Evolutionary conservation across 2,113 vertebrate genomes (phyloP).

Genomic region (Atherinomorus stipes): DNA sequence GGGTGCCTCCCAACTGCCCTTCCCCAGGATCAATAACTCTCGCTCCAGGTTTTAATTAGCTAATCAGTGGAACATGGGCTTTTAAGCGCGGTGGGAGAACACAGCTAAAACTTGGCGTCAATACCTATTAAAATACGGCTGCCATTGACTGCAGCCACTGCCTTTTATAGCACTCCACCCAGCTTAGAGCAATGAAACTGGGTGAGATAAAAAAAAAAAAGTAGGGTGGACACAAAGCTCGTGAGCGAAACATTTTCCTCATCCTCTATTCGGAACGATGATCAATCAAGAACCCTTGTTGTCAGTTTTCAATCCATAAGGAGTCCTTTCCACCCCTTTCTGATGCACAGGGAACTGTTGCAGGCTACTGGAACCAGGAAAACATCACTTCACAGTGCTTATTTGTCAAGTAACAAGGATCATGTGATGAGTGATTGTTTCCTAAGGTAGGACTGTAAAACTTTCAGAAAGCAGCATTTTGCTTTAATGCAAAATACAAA

Average conservation of each 20-base stretch:
- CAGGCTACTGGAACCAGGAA: no score
- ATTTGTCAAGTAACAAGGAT: background rate
- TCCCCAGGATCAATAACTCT: slow-evolving; percentile 72
- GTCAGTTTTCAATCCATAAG: background rate
- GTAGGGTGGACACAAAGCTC: background rate
- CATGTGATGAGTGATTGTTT: background rate
- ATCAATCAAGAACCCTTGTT: background rate
- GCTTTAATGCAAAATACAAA: no score
- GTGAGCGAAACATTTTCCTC: background rate
- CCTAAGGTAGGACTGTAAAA: no score
- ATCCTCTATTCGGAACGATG: no score
- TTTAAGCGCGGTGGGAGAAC: slow-evolving; percentile 75
- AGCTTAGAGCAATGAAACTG: slow-evolving; percentile 46
- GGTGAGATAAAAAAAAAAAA: slow-evolving; percentile 5
- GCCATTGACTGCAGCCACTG: slow-evolving; percentile 36
- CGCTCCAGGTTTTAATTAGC: slow-evolving; percentile 80
- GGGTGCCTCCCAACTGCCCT: slow-evolving; percentile 56
- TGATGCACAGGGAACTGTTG: no score
- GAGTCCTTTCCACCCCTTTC: background rate
- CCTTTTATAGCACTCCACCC: slow-evolving; percentile 49
- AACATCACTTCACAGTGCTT: no score
- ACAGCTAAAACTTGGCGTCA: slow-evolving; percentile 68
- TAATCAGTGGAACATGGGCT: slow-evolving; percentile 81
- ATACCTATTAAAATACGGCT: slow-evolving; percentile 77
- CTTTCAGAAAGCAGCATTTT: no score